Base-by-base conservation (phyloP, 2,797 vertebrate species). In the Tamandua tetradactyla region DNA sequence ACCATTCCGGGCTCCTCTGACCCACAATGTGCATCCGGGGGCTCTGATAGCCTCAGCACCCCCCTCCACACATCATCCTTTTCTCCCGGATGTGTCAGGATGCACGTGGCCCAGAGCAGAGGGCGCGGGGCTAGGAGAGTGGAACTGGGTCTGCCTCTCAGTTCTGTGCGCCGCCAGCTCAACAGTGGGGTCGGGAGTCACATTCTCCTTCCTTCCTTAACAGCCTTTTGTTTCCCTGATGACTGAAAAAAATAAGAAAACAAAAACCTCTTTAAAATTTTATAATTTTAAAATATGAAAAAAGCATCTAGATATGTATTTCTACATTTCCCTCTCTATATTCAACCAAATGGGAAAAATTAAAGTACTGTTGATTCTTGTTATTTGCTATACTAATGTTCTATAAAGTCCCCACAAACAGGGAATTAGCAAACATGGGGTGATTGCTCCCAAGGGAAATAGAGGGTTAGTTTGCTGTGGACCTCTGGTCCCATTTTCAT, bases 61-160 rank as follows among this genome's bases (percentile, higher is more conserved):
- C 44, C 27, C 42, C n/a, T 17, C 17, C 44, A 75, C 30, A 32
- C 3, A 5, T 49, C 32, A 47, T 49, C 72, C 27, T 49, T 49
- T 47, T 32, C 8, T n/a, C 44, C 17, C 44, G 17, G 49, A 75
- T 75, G 30, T 30, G 9, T 30, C 44, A 49, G 42, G 44, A 18
- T 32, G 25, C 72, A 75, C 0, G 0, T 5, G 44, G 44, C 12
- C 62, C 25, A 32, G 23, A 84, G 59, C 44, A 52, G 52, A 68
- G 49, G 82, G 40, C 47, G 0, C 4, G 2, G 3, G 20, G 32
- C 23, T 4, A 3, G 52, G 20, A 32, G 1, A 0, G 0, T 3
- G 13, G 2, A 20, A 69, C 25, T 20, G 9, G 37, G 17, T 35
- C 69, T 81, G 12, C 2, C 55, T 5, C 30, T 64, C 23, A 47